Percentiles rank a stretch among this genome's conserved stretches.
phyloP scores from a whole-genome alignment of 2,113 vertebrate genomes.

The Sterrhoptilus dennistouni region DNA sequence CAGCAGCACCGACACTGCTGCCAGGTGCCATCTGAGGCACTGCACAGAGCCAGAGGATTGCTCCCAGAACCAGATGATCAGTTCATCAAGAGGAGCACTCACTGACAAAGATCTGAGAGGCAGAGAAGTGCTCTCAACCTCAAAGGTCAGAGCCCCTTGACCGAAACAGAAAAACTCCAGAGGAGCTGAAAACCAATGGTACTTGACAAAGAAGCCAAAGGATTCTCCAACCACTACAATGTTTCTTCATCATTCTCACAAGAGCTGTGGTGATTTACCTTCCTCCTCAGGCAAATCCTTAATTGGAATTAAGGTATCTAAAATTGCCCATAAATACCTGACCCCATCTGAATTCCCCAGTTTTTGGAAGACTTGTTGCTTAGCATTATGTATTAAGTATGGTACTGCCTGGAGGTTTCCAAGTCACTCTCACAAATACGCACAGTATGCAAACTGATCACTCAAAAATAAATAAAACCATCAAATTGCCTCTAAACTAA shows the following conservation, averaged over 20 bases:
- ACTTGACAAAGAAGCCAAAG: neutral
- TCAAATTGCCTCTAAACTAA: neutral
- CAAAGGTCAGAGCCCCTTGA: neutral
- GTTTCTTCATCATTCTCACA: neutral
- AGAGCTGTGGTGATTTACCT: neutral
- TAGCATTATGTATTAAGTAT: neutral
- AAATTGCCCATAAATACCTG: neutral
- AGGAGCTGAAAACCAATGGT: neutral
- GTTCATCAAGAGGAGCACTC: neutral
- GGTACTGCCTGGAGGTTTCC: neutral
- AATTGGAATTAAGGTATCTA: neutral
- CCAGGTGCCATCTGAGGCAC: rapidly evolving
- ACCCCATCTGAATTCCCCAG: neutral
- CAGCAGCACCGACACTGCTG: neutral
- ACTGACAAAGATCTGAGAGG: neutral
- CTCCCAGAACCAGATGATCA: neutral
- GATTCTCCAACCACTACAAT: neutral
- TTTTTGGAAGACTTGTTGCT: neutral
- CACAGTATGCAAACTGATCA: neutral
- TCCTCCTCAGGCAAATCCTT: neutral
- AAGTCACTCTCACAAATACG: neutral
- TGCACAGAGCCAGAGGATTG: no score
- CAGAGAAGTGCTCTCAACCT: neutral
- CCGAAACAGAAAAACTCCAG: neutral
- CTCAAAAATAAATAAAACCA: neutral